Percentiles rank a stretch among this genome's conserved stretches.
Evolutionary conservation across 1,140 invertebrate species (phyloP).

Genomic region (Neodiprion pinetum): DNA sequence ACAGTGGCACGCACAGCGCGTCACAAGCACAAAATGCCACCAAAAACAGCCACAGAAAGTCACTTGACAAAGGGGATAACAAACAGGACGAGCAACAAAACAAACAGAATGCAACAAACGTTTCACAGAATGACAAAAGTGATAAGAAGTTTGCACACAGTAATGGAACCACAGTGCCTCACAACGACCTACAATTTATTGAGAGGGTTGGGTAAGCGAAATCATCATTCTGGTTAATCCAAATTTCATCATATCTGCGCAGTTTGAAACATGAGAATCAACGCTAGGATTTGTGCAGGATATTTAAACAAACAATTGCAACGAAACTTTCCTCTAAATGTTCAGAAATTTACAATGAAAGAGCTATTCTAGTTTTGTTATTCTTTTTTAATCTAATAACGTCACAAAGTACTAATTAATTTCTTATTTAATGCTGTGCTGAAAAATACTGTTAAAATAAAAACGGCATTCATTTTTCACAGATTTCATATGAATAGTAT

Average conservation of each 20-base stretch:
- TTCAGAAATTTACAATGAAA: constrained; percentile 13
- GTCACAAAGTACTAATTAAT: too few species aligned
- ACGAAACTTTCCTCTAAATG: constrained; percentile 16
- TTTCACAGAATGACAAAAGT: constrained; percentile 55
- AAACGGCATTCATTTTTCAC: too few species aligned
- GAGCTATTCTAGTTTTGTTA: neutral
- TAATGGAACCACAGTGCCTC: constrained; percentile 61
- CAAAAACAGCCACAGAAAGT: constrained; percentile 65
- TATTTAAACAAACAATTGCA: constrained; percentile 16
- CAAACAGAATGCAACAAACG: constrained; percentile 48
- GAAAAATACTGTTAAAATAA: too few species aligned
- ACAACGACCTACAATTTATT: constrained; percentile 63
- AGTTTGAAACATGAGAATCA: constrained; percentile 18
- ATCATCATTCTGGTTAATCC: constrained; percentile 8
- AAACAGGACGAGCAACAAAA: constrained; percentile 34
- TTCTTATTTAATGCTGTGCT: too few species aligned
- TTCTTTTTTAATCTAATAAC: too few species aligned
- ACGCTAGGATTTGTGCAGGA: neutral
- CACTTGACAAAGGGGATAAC: constrained; percentile 62
- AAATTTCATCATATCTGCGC: neutral
- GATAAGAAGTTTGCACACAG: constrained; percentile 61
- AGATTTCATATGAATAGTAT: too few species aligned
- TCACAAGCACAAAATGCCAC: constrained; percentile 50
- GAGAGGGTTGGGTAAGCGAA: constrained; percentile 61
- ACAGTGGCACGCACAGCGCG: constrained; percentile 46